Conservation (phyloP, 2,888 invertebrate genomes). For the Nomada fucata region DNA sequence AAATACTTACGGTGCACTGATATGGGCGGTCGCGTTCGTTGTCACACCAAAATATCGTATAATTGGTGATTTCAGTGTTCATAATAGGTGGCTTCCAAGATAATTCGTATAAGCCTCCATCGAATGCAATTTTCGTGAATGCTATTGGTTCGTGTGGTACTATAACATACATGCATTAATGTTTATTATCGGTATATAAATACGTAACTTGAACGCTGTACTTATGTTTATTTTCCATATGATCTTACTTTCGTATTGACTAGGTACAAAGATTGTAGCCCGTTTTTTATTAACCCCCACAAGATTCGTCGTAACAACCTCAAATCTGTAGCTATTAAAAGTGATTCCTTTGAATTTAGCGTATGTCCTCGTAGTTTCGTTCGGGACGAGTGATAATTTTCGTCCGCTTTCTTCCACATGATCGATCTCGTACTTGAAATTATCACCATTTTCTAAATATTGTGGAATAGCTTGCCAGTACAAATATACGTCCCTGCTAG, state of each 20-base stretch:
- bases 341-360: conserved; percentile 86
- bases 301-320: conserved; percentile 87
- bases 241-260: conserved; percentile 85
- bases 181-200: background rate
- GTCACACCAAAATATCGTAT: conserved; percentile 93
- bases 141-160: conserved; percentile 85
- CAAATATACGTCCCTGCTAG: conserved; percentile 87
- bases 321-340: conserved; percentile 85
- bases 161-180: conserved; percentile 68
- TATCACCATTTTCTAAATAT: conserved; percentile 89
- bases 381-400: conserved; percentile 84
- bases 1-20: conserved; percentile 85
- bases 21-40: conserved; percentile 86
- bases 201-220: conserved; percentile 8
- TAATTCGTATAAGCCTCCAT: conserved; percentile 89
- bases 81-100: conserved; percentile 89
- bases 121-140: conserved; percentile 90
- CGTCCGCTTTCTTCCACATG: conserved; percentile 83
- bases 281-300: conserved; percentile 86
- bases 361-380: conserved; percentile 87
- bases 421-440: conserved; percentile 89
- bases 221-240: conserved; percentile 18
- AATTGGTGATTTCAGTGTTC: conserved; percentile 86
- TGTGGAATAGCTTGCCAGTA: conserved; percentile 92
- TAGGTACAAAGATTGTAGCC: conserved; percentile 88